A percentile compares a stretch with the other conserved stretches of the same genome.
Conservation (phyloP, 2,888 invertebrate species). For the Andrena bicolor region DNA sequence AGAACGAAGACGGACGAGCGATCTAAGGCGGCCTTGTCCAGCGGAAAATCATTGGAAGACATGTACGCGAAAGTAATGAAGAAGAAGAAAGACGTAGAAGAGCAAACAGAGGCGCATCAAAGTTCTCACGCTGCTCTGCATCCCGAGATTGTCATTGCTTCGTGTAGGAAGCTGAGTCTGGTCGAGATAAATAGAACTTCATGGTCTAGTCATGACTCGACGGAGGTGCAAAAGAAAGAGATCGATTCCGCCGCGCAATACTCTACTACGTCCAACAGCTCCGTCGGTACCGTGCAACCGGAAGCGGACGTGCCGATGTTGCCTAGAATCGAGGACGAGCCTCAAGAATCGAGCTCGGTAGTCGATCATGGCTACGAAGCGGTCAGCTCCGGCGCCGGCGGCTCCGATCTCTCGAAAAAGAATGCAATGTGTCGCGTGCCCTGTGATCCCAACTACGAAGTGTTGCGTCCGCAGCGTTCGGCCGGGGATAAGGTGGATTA, state of each 20-base stretch:
- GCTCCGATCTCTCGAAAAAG: slow-evolving; percentile 75
- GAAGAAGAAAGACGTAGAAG: slow-evolving; percentile 86
- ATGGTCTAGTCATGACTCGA: slow-evolving; percentile 82
- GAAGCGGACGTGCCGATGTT: slow-evolving; percentile 5
- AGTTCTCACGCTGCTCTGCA: slow-evolving; percentile 52
- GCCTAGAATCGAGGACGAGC: neutral
- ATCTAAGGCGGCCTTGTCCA: slow-evolving; percentile 68
- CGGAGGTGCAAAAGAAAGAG: slow-evolving; percentile 79
- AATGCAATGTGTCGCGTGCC: slow-evolving; percentile 45
- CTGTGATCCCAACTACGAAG: slow-evolving; percentile 92
- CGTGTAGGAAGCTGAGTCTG: slow-evolving; percentile 78
- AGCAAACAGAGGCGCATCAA: slow-evolving; percentile 75
- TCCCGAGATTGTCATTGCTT: slow-evolving; percentile 34
- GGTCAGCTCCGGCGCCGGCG: slow-evolving; percentile 86
- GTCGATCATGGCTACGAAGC: slow-evolving; percentile 91
- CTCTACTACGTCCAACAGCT: neutral
- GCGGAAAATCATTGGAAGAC: slow-evolving; percentile 91
- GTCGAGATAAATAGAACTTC: slow-evolving; percentile 80
- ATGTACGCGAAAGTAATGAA: slow-evolving; percentile 96
- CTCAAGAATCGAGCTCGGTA: neutral
- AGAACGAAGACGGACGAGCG: slow-evolving; percentile 79
- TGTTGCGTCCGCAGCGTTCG: slow-evolving; percentile 87
- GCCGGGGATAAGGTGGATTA: slow-evolving; percentile 43
- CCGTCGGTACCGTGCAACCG: neutral
- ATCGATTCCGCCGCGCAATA: slow-evolving; percentile 60